phyloP scores from a whole-genome alignment of 2,888 invertebrate species.

The Fabriciana adippe region DNA sequence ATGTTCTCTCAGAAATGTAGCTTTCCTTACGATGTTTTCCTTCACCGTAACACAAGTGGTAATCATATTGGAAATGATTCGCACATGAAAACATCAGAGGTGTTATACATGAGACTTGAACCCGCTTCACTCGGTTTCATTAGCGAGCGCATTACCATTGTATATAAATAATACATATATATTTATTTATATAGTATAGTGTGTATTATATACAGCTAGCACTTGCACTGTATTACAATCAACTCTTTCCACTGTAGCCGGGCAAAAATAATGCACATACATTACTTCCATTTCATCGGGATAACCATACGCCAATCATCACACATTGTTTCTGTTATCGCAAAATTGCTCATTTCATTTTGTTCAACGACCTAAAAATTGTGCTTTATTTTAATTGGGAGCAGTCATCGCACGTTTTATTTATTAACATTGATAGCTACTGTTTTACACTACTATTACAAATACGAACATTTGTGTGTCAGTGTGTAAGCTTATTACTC shows the following conservation, averaged over 20 bases:
- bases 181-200: neutral
- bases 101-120: too few relatives aligned
- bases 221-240: neutral
- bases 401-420: neutral
- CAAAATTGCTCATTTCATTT: constrained; percentile 32
- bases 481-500: too few relatives aligned
- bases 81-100: too few relatives aligned
- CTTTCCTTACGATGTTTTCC: too few relatives aligned
- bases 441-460: neutral
- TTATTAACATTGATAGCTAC: neutral
- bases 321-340: constrained; percentile 30
- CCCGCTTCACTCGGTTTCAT: too few relatives aligned
- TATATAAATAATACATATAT: too few relatives aligned
- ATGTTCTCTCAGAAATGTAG: too few relatives aligned
- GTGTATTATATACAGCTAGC: neutral
- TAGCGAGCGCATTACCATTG: too few relatives aligned
- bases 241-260: neutral
- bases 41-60: too few relatives aligned
- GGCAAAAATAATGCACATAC: constrained; percentile 6
- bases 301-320: constrained; percentile 30
- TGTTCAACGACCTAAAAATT: constrained; percentile 27
- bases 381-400: constrained; percentile 27
- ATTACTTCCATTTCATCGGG: constrained; percentile 10
- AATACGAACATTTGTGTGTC: too few relatives aligned
- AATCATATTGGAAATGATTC: too few relatives aligned